Conservation (phyloP, 1,140 invertebrate genomes). For the Drosophila parvula region DNA sequence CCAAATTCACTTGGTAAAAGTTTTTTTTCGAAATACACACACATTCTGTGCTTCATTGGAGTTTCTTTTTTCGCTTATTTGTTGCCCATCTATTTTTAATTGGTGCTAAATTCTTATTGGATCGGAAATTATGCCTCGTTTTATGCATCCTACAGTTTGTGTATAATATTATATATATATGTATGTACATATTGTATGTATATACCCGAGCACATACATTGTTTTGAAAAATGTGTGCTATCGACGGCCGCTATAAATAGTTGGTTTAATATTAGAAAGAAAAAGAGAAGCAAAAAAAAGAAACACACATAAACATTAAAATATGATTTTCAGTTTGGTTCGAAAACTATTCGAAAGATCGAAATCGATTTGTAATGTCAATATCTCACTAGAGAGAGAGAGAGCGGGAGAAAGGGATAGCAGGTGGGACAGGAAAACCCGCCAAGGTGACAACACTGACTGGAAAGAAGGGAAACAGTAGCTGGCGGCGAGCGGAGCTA, state of each 20-base stretch:
- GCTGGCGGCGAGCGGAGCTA: constrained; percentile 43
- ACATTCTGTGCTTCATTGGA: background rate
- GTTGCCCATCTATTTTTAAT: constrained; percentile 10
- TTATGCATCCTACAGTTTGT: constrained; percentile 15
- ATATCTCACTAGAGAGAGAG: background rate
- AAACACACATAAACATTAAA: constrained; percentile 14
- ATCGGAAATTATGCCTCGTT: constrained; percentile 6
- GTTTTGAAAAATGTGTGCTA: constrained; percentile 14
- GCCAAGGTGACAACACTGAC: background rate
- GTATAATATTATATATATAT: background rate
- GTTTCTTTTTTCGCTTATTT: background rate
- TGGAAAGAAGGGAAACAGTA: background rate
- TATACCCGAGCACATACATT: constrained; percentile 2
- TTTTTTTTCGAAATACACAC: background rate
- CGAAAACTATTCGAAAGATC: too few relatives aligned
- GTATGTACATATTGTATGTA: too few relatives aligned
- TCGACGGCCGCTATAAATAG: constrained; percentile 14
- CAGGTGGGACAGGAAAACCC: background rate
- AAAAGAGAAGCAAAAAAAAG: too few relatives aligned
- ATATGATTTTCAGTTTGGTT: constrained; percentile 6
- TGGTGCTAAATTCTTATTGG: constrained; percentile 17
- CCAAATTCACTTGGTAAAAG: constrained; percentile 5
- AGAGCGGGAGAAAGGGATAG: too few relatives aligned
- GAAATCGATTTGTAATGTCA: background rate
- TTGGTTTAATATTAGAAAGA: constrained; percentile 13